Percentiles rank a stretch among this genome's conserved stretches.
Conservation (phyloP, 2,888 invertebrate species). For the Gastrophysa polygoni region DNA sequence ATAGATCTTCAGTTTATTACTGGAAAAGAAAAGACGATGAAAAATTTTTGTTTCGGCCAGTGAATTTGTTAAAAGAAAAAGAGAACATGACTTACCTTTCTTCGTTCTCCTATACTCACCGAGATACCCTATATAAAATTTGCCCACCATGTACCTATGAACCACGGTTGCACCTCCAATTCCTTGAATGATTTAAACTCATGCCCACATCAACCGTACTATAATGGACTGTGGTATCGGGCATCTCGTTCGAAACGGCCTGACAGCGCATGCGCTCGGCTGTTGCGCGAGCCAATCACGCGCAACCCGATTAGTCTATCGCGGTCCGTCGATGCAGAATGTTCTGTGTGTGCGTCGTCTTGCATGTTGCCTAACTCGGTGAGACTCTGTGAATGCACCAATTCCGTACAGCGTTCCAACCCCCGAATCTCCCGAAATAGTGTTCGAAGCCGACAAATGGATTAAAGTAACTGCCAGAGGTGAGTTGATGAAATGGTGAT, state of each 20-base stretch:
- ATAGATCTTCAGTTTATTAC: no score
- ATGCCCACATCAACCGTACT: constrained; percentile 16
- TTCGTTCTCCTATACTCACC: no score
- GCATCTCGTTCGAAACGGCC: constrained; percentile 11
- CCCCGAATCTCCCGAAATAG: constrained; percentile 4
- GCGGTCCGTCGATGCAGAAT: constrained; percentile 31
- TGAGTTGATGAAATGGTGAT: constrained; percentile 30
- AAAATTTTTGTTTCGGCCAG: no score
- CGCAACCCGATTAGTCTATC: constrained; percentile 35
- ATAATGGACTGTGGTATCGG: no score
- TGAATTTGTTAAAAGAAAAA: no score
- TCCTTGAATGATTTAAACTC: no score
- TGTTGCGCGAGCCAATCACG: constrained; percentile 44
- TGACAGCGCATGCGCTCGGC: constrained; percentile 48
- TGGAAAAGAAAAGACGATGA: no score
- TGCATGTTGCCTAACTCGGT: constrained; percentile 13
- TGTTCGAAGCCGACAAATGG: constrained; percentile 22
- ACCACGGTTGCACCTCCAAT: no score
- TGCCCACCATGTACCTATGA: no score
- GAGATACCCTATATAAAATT: no score
- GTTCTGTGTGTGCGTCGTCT: constrained; percentile 22
- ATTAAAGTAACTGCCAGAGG: constrained; percentile 28
- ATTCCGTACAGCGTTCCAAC: constrained; percentile 25
- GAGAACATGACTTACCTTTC: no score
- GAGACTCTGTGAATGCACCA: constrained; percentile 30